Evolutionary conservation across 2,113 vertebrate species (phyloP).

Genomic region (Natator depressus): DNA sequence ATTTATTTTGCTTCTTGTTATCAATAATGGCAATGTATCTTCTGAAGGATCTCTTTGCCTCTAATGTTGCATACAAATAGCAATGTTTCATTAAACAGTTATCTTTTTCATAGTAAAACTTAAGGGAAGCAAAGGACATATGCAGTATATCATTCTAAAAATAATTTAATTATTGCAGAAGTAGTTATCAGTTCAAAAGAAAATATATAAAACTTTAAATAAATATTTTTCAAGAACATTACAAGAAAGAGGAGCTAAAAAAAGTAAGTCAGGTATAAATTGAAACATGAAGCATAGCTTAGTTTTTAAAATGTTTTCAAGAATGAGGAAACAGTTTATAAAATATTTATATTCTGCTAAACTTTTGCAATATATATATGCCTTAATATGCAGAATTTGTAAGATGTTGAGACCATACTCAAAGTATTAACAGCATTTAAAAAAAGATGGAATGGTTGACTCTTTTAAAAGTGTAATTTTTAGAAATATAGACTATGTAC

Average conservation of each 20-base stretch:
- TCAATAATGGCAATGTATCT: background rate
- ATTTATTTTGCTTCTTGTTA: slow-evolving; percentile 14
- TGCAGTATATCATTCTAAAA: background rate
- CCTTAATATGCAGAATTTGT: background rate
- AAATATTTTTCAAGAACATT: background rate
- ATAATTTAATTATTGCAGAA: background rate
- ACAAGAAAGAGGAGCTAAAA: slow-evolving; percentile 22
- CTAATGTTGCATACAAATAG: background rate
- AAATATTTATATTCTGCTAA: background rate
- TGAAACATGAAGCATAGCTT: background rate
- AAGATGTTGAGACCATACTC: background rate
- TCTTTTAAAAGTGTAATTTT: background rate
- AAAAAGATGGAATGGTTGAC: background rate
- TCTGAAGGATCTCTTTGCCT: slow-evolving; percentile 10
- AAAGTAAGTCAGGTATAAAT: background rate
- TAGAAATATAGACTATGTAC: background rate
- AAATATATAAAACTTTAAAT: background rate
- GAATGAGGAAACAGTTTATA: background rate
- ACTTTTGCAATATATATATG: background rate
- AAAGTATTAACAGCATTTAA: background rate
- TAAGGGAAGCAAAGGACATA: background rate
- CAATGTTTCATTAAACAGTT: background rate
- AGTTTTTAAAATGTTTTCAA: background rate
- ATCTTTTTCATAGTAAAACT: slow-evolving; percentile 16
- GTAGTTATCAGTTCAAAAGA: background rate